These are phyloP conservation scores for Torymus aiolomorphi DNA, from an alignment of 2,888 invertebrate genomes.

Conservation along the genomic window DNA sequence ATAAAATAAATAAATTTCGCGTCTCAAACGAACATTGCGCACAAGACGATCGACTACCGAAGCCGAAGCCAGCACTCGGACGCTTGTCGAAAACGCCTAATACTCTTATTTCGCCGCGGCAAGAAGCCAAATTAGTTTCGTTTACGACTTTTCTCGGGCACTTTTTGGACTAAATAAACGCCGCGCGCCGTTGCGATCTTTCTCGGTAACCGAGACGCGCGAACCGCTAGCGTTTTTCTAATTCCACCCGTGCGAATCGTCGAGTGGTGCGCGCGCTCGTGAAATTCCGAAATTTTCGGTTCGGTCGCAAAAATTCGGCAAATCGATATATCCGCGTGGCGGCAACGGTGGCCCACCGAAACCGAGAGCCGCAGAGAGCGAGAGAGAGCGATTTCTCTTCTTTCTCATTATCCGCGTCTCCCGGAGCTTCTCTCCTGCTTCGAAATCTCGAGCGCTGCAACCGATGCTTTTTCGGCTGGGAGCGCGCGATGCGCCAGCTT, in stretches of 20 bases:
- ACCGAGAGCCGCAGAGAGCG: background rate
- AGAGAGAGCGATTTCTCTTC: slow-evolving; percentile 23
- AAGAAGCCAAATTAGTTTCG: slow-evolving; percentile 29
- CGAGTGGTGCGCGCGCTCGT: slow-evolving; percentile 15
- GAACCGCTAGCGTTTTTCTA: slow-evolving; percentile 50
- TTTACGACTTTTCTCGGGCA: slow-evolving; percentile 46
- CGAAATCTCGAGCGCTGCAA: slow-evolving; percentile 1
- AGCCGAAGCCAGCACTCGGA: background rate
- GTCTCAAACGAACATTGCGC: too few relatives aligned
- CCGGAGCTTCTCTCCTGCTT: slow-evolving; percentile 38
- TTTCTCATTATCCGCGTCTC: slow-evolving; percentile 54
- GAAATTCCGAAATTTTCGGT: slow-evolving; percentile 48
- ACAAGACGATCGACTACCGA: slow-evolving; percentile 1
- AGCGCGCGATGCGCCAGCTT: slow-evolving; percentile 36
- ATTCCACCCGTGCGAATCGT: slow-evolving; percentile 24
- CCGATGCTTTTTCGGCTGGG: background rate
- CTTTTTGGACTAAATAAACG: slow-evolving; percentile 26
- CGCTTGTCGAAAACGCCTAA: slow-evolving; percentile 12
- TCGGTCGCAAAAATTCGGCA: slow-evolving; percentile 45
- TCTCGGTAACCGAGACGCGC: slow-evolving; percentile 38
- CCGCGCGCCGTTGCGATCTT: slow-evolving; percentile 41
- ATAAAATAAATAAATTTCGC: too few relatives aligned
- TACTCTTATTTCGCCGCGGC: slow-evolving; percentile 23
- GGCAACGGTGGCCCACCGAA: background rate
- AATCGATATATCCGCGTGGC: slow-evolving; percentile 42